Percentiles rank a stretch among this genome's conserved stretches.
phyloP scores from a whole-genome alignment of 23 tunicate genomes.

The Phallusia fumigata region DNA sequence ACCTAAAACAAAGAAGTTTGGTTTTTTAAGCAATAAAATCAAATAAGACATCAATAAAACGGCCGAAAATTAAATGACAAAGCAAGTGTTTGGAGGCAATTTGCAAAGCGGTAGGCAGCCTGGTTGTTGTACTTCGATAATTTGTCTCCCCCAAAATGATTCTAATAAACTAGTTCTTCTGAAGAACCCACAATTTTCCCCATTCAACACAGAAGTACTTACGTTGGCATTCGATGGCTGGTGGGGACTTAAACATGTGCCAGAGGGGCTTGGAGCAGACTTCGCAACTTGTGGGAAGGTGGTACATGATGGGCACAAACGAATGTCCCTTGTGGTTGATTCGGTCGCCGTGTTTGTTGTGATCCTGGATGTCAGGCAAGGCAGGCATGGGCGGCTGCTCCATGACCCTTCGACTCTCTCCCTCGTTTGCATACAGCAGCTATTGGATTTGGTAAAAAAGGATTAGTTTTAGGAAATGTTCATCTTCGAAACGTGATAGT shows the following conservation, averaged over 20 bases:
- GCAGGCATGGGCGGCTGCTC: constrained; percentile 41
- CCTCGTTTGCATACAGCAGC: constrained; percentile 88
- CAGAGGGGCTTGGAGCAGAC: constrained; percentile 86
- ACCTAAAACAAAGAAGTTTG: constrained; percentile 21
- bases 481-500: no score
- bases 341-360: constrained; percentile 47
- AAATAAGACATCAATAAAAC: no score
- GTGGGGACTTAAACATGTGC: constrained; percentile 92
- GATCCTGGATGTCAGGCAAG: constrained; percentile 39
- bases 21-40: no score
- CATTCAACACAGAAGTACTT: no score
- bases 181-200: no score
- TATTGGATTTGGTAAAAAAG: neutral
- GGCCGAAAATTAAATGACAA: no score
- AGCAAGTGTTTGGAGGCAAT: no score
- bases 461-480: no score
- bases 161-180: no score
- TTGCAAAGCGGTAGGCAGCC: no score
- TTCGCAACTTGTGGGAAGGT: constrained; percentile 94
- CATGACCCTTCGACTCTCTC: constrained; percentile 51
- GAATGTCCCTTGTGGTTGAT: constrained; percentile 86
- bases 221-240: constrained; percentile 97
- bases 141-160: no score
- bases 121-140: no score
- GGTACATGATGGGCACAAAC: constrained; percentile 85